These are phyloP conservation scores for Urocolius indicus DNA, from an alignment of 2,113 vertebrate species.

Conservation along the genomic window DNA sequence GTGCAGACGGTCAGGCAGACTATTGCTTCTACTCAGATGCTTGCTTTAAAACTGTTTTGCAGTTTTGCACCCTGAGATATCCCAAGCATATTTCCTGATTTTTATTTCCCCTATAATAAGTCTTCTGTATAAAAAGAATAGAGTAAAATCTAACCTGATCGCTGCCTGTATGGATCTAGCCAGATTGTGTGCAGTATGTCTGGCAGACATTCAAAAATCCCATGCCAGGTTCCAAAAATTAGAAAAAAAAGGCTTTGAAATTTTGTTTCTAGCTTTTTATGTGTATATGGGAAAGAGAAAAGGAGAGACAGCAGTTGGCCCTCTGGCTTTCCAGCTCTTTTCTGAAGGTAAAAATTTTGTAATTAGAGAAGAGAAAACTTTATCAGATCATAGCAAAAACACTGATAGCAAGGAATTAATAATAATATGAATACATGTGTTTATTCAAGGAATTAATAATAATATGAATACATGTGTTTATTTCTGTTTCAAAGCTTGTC, in stretches of 20 bases:
- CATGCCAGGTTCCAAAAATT: background rate
- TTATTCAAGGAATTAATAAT: background rate
- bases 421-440: background rate
- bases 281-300: background rate
- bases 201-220: background rate
- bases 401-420: background rate
- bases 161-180: background rate
- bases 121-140: background rate
- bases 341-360: background rate
- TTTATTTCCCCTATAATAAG: background rate
- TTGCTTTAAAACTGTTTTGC: background rate
- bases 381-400: background rate
- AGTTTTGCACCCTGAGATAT: background rate
- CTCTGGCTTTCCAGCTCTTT: background rate
- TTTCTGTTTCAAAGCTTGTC: background rate
- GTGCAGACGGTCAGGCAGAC: background rate
- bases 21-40: background rate
- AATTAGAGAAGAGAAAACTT: background rate
- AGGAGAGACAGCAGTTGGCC: background rate
- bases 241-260: background rate
- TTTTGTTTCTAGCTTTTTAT: background rate
- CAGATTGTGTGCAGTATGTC: background rate
- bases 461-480: background rate
- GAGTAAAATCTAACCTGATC: background rate
- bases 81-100: background rate